These are phyloP conservation scores for Atherix ibis DNA, from an alignment of 2,888 invertebrate genomes.

Conservation along the genomic window DNA sequence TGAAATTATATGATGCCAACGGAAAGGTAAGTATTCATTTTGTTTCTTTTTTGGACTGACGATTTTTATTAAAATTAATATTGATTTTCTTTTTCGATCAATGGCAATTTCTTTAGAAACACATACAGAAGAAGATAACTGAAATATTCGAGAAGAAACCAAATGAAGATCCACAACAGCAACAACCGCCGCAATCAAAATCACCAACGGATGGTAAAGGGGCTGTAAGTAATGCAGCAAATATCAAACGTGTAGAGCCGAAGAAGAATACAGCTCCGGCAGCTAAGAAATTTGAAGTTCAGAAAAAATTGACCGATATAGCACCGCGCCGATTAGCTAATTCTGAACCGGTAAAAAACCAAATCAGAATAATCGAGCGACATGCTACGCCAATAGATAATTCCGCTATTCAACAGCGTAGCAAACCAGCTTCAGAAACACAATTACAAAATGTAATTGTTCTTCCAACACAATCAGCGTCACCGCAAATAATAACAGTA, in stretches of 20 bases:
- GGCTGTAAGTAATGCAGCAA: not conserved
- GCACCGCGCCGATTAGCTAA: no score
- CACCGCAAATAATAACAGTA: not conserved
- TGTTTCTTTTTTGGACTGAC: not conserved
- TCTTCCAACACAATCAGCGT: not conserved
- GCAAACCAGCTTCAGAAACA: not conserved
- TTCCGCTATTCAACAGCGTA: no score
- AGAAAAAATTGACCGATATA: not conserved
- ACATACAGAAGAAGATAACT: slow-evolving; percentile 11
- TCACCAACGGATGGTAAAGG: slow-evolving; percentile 1
- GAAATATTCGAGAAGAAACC: slow-evolving; percentile 9
- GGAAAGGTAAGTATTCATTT: slow-evolving; percentile 18
- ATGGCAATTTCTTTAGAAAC: slow-evolving; percentile 6
- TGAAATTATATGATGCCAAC: slow-evolving; percentile 36
- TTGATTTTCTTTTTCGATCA: not conserved
- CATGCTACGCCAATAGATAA: no score
- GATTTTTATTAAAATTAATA: not conserved
- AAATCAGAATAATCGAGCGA: no score
- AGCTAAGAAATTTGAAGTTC: not conserved
- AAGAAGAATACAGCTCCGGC: not conserved
- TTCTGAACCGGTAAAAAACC: no score
- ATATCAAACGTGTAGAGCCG: not conserved
- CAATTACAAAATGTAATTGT: no score
- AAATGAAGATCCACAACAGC: not conserved
- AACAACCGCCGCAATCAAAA: not conserved